Percentiles rank a stretch among this genome's conserved stretches.
phyloP scores from a whole-genome alignment of 2,888 invertebrate genomes.

The Ommatoiulus sabulosus region DNA sequence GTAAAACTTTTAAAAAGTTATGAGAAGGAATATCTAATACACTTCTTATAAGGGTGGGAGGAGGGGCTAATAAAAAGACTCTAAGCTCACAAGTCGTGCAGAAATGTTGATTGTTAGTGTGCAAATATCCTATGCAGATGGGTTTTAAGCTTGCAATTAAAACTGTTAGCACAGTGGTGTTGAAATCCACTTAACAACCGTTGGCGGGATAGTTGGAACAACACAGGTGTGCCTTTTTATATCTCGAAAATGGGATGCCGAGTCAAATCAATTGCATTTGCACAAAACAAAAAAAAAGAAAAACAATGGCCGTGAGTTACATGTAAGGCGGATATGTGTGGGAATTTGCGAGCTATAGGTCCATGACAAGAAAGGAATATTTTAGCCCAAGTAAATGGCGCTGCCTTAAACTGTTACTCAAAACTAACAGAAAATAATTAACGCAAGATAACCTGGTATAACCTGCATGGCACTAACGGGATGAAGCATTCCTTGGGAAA shows the following conservation, averaged over 20 bases:
- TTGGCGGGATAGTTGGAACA: conserved; percentile 19
- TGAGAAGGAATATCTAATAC: neutral
- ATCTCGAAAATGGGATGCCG: neutral
- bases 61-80: neutral
- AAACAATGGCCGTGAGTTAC: neutral
- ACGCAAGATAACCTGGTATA: too few species aligned
- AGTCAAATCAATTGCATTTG: conserved; percentile 11
- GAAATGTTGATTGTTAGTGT: conserved; percentile 10
- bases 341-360: neutral
- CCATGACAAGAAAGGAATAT: neutral
- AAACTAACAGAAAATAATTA: too few species aligned
- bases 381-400: too few species aligned
- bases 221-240: conserved; percentile 19
- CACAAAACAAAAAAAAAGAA: neutral
- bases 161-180: conserved; percentile 19
- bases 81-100: neutral
- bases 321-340: neutral
- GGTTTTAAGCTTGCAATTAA: neutral
- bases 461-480: too few species aligned
- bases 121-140: conserved; percentile 18
- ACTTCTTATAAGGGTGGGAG: neutral
- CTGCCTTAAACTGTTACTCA: too few species aligned
- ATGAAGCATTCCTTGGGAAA: too few species aligned
- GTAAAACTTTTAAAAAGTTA: neutral
- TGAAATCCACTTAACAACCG: conserved; percentile 19